A percentile compares a stretch with the other conserved stretches of the same genome.
These are phyloP conservation scores for Hartigia nigra DNA, from an alignment of 2,888 invertebrate species.

Conservation along the genomic window DNA sequence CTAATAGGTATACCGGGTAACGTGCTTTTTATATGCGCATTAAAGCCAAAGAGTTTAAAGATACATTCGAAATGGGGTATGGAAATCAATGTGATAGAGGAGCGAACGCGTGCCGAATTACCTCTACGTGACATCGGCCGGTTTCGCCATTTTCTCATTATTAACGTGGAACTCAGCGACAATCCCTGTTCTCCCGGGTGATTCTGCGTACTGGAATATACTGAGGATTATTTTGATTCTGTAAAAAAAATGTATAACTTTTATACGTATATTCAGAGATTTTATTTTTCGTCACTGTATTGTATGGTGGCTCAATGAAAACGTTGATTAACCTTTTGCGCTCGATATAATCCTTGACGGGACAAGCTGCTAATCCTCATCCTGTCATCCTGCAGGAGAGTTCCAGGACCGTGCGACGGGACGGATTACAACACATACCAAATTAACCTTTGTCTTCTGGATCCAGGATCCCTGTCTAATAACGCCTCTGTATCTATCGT, in stretches of 20 bases:
- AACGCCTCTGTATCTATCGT: conserved; percentile 21
- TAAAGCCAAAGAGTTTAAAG: conserved; percentile 14
- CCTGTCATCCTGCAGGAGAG: conserved; percentile 46
- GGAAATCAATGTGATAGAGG: conserved; percentile 64
- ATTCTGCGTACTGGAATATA: neutral
- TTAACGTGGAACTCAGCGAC: conserved; percentile 52
- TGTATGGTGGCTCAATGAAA: conserved; percentile 34
- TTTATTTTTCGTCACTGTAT: neutral
- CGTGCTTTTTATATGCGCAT: neutral
- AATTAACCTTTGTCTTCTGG: conserved; percentile 59
- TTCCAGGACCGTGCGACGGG: conserved; percentile 42
- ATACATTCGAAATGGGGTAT: conserved; percentile 45
- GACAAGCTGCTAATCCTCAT: conserved; percentile 59
- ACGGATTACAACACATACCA: conserved; percentile 63
- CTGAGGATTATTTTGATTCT: neutral
- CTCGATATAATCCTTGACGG: conserved; percentile 64
- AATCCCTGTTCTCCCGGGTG: neutral
- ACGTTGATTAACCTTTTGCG: conserved; percentile 60
- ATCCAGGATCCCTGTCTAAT: conserved; percentile 18
- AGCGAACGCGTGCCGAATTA: conserved; percentile 64
- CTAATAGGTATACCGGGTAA: no score
- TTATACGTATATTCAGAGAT: neutral
- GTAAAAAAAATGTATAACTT: neutral
- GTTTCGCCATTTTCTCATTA: conserved; percentile 65
- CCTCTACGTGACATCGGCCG: conserved; percentile 65